phyloP scores from a whole-genome alignment of 2,113 vertebrate species.

The Dasypus novemcinctus region DNA sequence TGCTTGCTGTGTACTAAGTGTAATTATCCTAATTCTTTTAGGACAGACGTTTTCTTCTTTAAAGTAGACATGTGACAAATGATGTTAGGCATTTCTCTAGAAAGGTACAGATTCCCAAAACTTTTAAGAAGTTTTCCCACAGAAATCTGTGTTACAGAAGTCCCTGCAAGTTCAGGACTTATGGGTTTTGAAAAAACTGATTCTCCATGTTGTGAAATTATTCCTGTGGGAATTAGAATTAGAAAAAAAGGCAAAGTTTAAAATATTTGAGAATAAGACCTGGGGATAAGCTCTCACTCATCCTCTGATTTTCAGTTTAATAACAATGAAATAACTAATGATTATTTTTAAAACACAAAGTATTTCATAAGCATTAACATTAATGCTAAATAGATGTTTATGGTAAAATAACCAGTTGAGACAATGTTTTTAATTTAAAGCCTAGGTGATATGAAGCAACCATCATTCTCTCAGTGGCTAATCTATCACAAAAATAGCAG shows the following conservation, averaged over 20 bases:
- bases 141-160: not conserved
- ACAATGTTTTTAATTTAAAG: slow-evolving; percentile 10
- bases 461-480: not conserved
- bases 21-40: not conserved
- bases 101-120: not conserved
- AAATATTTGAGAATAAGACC: slow-evolving; percentile 21
- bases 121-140: not conserved
- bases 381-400: slow-evolving; percentile 1
- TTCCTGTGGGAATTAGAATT: not conserved
- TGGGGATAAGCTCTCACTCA: not conserved
- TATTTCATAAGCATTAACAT: not conserved
- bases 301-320: not conserved
- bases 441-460: not conserved
- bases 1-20: not conserved
- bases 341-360: not conserved
- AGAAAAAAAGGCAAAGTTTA: slow-evolving; percentile 20
- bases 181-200: not conserved
- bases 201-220: not conserved
- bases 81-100: not conserved
- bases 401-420: not conserved
- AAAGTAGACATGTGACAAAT: not conserved
- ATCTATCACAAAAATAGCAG: not conserved
- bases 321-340: not conserved
- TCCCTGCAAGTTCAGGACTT: not conserved
- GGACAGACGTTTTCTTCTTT: not conserved